Evolutionary conservation across 2,113 vertebrate genomes (phyloP).

Genomic region (Percina caprodes): DNA sequence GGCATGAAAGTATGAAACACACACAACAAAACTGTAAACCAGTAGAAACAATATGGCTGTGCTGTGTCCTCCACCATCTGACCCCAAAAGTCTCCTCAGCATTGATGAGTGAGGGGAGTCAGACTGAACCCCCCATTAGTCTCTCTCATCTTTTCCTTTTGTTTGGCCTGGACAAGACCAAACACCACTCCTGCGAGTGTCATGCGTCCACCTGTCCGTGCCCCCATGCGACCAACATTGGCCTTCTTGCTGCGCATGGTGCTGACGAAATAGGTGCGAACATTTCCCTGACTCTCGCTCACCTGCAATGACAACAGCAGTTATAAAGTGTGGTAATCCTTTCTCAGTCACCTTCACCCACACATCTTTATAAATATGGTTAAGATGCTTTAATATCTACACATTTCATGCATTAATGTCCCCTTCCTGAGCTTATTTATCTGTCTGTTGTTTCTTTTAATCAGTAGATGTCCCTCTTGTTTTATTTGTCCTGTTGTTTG

Average conservation of each 20-base stretch:
- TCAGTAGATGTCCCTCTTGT: conserved; percentile 43
- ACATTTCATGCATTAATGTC: neutral
- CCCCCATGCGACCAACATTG: conserved; percentile 71
- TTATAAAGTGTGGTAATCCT: neutral
- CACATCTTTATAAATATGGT: neutral
- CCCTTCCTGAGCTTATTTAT: neutral
- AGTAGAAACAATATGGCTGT: neutral
- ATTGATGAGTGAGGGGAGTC: conserved; percentile 36
- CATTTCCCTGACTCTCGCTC: conserved; percentile 93
- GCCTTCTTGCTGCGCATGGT: conserved; percentile 82
- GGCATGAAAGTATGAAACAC: conserved; percentile 24
- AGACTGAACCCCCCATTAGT: conserved; percentile 74
- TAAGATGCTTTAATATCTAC: no score
- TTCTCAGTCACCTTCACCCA: neutral
- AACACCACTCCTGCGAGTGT: conserved; percentile 92
- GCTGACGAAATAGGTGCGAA: conserved; percentile 96
- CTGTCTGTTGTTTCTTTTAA: conserved; percentile 1
- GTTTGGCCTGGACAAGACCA: conserved; percentile 92
- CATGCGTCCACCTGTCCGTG: conserved; percentile 87
- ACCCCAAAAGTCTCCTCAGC: conserved; percentile 38
- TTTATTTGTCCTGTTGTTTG: neutral
- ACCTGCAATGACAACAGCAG: conserved; percentile 57
- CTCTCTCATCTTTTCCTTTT: conserved; percentile 93
- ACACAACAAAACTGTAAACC: conserved; percentile 25
- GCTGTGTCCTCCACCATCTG: neutral